A percentile compares a stretch with the other conserved stretches of the same genome.
These are phyloP conservation scores for Anneissia japonica DNA, from an alignment of 35 echinoderm and acorn worm species.

Conservation along the genomic window DNA sequence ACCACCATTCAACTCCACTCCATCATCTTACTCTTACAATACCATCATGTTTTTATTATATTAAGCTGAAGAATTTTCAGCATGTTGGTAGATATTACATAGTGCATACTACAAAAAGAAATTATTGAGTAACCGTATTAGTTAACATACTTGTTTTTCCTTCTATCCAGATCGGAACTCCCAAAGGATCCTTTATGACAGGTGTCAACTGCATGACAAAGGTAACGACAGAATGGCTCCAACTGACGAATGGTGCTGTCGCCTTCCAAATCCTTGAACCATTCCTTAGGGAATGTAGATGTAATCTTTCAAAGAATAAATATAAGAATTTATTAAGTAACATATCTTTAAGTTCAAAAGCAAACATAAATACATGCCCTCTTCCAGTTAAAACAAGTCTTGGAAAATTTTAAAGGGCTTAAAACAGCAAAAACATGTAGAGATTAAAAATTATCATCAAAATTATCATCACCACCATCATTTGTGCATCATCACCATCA, in stretches of 20 bases:
- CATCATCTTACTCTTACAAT: too few relatives aligned
- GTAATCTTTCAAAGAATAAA: conserved; percentile 43
- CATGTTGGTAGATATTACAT: too few relatives aligned
- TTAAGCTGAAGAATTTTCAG: too few relatives aligned
- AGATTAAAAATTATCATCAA: background rate
- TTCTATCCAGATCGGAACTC: conserved; percentile 48
- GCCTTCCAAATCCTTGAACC: conserved; percentile 83
- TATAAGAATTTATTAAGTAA: background rate
- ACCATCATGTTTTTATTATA: too few relatives aligned
- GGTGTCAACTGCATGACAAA: conserved; percentile 24
- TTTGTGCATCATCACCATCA: background rate
- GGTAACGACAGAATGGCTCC: conserved; percentile 84
- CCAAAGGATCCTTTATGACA: conserved; percentile 16
- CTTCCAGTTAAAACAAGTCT: background rate
- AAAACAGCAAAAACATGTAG: background rate
- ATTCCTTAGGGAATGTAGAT: conserved; percentile 60
- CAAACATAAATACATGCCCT: background rate
- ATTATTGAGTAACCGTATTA: background rate
- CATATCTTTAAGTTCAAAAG: background rate
- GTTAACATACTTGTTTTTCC: conserved; percentile 42
- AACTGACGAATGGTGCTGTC: conserved; percentile 80
- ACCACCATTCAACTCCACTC: too few relatives aligned
- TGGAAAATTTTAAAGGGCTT: too few relatives aligned
- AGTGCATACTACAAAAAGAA: too few relatives aligned
- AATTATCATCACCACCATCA: background rate